These are phyloP conservation scores for Labeo calbasu DNA, from an alignment of 2,797 vertebrate genomes.

Conservation along the genomic window DNA sequence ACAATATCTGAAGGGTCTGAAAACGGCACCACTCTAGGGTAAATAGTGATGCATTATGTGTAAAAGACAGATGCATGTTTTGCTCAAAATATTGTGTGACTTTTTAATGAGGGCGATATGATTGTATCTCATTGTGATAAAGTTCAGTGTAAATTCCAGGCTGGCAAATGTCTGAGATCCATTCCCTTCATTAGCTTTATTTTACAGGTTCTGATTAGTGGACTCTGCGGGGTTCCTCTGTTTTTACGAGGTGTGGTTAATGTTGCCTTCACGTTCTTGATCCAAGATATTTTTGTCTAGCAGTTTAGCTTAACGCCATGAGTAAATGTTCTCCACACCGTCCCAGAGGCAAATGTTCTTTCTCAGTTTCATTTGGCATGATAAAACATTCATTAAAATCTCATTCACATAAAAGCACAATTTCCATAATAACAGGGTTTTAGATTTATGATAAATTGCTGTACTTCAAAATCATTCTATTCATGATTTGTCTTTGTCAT, in stretches of 20 bases:
- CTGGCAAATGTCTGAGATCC: not conserved
- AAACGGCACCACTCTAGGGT: not conserved
- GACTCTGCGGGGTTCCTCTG: constrained; percentile 23
- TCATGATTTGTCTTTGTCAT: not conserved
- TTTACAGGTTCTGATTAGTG: constrained; percentile 44
- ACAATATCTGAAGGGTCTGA: constrained; percentile 4
- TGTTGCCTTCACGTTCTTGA: constrained; percentile 17
- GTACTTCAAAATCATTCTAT: not conserved
- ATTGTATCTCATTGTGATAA: constrained; percentile 20
- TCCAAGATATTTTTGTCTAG: constrained; percentile 31
- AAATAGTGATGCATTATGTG: not conserved
- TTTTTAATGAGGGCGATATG: not conserved
- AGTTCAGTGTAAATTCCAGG: not conserved
- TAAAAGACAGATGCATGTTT: constrained; percentile 2
- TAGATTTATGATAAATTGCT: not conserved
- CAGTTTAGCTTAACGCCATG: not conserved
- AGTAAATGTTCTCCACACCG: constrained; percentile 3
- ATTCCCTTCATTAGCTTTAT: constrained; percentile 35
- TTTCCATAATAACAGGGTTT: not conserved
- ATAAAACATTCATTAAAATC: constrained; percentile 21
- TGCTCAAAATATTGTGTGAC: not conserved
- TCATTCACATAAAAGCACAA: constrained; percentile 7
- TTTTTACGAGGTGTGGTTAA: constrained; percentile 47
- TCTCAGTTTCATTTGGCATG: constrained; percentile 6
- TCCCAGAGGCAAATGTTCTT: constrained; percentile 1